Evolutionary conservation across 2,888 invertebrate genomes (phyloP), one percentile per base, ranked within the genome.

Genomic region (Julus scandinavius): DNA sequence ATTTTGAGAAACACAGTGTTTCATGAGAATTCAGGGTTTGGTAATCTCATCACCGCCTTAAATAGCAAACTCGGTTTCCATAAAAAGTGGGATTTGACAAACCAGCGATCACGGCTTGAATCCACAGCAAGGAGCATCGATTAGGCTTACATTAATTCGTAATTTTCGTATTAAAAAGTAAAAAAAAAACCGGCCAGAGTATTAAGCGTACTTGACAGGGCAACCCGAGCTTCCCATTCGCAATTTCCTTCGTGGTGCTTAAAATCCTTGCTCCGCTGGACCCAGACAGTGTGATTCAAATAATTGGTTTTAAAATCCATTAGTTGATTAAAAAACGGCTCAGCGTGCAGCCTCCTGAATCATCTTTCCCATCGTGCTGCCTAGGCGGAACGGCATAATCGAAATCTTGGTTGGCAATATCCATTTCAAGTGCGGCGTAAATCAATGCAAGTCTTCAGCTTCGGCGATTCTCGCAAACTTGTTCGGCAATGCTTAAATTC

Each of bases 261-360:
- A 54, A 54, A 54, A 13, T 54, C 54, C 17, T 4, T 54, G 54
- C 54, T 54, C 17, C 54, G 54, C 54, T 54, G 54, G 54, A 54
- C 29, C 29, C 72, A 72, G 72, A n/a, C 72, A 29, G 72, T n/a
- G 29, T 1, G 29, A 29, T 29, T 72, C n/a, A 11, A 72, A 72
- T 72, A 72, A 72, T 72, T 72, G 72, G 72, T 72, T 72, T 72
- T 72, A 72, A 72, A 72, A 72, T 72, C 72, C 72, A 72, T 72
- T 72, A 72, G 72, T n/a, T 29, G 72, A 72, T 72, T 72, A 63
- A 72, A 72, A 72, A 54, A 54, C 13, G 54, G 54, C 54, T 13
- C 54, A 54, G 54, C 54, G 17, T 54, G 54, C 54, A 54, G 54
- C 54, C 54, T 54, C 17, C 54, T 54, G 54, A 54, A 54, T 54